A percentile compares a stretch with the other conserved stretches of the same genome.
phyloP scores from a whole-genome alignment of 1,140 invertebrate genomes.

The Scaptomyza hsui region DNA sequence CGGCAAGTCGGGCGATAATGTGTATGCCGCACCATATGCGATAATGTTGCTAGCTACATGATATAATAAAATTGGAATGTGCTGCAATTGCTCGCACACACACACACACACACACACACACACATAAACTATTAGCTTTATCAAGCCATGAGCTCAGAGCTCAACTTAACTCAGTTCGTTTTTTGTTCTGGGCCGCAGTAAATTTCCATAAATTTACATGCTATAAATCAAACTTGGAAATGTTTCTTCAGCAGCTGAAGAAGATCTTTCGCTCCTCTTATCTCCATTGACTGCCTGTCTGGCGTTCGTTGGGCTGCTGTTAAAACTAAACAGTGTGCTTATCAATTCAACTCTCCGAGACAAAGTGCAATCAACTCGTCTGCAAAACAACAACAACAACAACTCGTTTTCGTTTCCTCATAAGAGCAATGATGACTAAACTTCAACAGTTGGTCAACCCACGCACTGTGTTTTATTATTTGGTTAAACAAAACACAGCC shows the following conservation, averaged over 20 bases:
- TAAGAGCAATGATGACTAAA: conserved; percentile 32
- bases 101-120: conserved; percentile 2
- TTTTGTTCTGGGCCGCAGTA: conserved; percentile 55
- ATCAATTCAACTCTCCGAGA: conserved; percentile 61
- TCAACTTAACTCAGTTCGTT: conserved; percentile 13
- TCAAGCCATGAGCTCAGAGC: conserved; percentile 43
- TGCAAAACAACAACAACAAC: conserved; percentile 17
- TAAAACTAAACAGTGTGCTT: conserved; percentile 70
- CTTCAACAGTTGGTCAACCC: conserved; percentile 46
- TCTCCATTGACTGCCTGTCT: conserved; percentile 53
- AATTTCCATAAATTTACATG: conserved; percentile 81
- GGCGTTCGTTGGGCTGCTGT: conserved; percentile 22
- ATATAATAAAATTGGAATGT: conserved; percentile 81
- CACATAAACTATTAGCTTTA: conserved; percentile 55
- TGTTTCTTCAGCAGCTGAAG: conserved; percentile 58
- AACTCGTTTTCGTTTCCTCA: conserved; percentile 44
- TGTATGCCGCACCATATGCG: conserved; percentile 70
- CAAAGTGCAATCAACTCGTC: conserved; percentile 77
- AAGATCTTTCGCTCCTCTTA: conserved; percentile 49
- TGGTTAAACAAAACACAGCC: conserved; percentile 61
- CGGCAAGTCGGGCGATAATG: conserved; percentile 53
- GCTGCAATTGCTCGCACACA: conserved; percentile 52
- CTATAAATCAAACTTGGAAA: conserved; percentile 79
- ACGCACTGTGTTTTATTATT: conserved; percentile 66
- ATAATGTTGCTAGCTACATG: conserved; percentile 75